These are phyloP conservation scores for Brachyhypopomus gauderio DNA, from an alignment of 2,113 vertebrate species.

Conservation along the genomic window DNA sequence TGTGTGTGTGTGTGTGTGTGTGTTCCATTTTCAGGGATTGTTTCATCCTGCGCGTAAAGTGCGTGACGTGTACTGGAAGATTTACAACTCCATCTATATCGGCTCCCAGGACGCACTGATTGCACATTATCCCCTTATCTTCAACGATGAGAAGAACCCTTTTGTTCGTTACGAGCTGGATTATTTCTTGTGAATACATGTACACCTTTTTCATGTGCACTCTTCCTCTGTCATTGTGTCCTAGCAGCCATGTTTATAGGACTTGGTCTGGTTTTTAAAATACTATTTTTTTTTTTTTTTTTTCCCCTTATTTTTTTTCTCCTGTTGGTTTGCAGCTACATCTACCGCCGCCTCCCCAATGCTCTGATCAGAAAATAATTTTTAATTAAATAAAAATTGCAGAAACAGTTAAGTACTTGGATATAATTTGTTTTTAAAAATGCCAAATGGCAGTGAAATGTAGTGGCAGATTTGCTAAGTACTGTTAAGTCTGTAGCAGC, in stretches of 20 bases:
- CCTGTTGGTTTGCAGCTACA: conserved; percentile 45
- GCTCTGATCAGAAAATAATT: conserved; percentile 48
- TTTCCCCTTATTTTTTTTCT: conserved; percentile 57
- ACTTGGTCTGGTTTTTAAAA: conserved; percentile 39
- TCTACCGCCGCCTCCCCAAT: conserved; percentile 28
- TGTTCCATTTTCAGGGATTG: conserved; percentile 79
- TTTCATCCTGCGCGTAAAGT: conserved; percentile 98
- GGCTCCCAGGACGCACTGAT: conserved; percentile 98
- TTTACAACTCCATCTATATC: conserved; percentile 99
- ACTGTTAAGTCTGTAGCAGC: conserved; percentile 45
- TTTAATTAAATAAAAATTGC: conserved; percentile 53
- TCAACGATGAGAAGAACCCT: conserved; percentile 98
- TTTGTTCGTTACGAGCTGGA: conserved; percentile 96
- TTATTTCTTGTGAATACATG: conserved; percentile 85
- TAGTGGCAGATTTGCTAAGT: conserved; percentile 47
- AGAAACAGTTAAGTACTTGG: conserved; percentile 65
- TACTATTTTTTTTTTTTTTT: too few relatives aligned
- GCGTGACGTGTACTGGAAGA: conserved; percentile 99
- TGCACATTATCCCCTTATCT: conserved; percentile 94
- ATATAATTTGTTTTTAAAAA: conserved; percentile 35
- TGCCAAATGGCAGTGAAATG: conserved; percentile 46
- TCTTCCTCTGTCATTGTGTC: not conserved
- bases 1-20: too few relatives aligned
- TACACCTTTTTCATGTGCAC: conserved; percentile 23
- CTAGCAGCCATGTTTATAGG: conserved; percentile 39